Conservation (phyloP, 1,140 invertebrate genomes). For the Microplitis mediator region DNA sequence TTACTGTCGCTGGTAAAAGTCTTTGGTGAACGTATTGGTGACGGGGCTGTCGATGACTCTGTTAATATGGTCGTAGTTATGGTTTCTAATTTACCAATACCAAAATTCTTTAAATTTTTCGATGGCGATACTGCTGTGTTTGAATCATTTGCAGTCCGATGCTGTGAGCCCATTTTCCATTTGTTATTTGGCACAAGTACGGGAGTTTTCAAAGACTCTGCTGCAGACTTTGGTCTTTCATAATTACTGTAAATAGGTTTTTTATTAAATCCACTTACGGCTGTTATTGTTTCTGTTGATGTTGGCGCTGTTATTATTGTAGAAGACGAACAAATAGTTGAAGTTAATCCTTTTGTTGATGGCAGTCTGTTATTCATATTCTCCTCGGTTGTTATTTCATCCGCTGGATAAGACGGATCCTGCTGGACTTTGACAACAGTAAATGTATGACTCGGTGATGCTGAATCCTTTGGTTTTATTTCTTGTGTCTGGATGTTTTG, state of each 20-base stretch:
- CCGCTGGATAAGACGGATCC: background rate
- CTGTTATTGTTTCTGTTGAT: background rate
- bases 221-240: slow-evolving; percentile 41
- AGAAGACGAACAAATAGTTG: too few relatives aligned
- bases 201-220: slow-evolving; percentile 38
- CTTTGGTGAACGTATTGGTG: slow-evolving; percentile 58
- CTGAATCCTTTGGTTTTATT: slow-evolving; percentile 25
- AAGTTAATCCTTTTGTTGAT: slow-evolving; percentile 1
- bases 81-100: slow-evolving; percentile 8
- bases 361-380: slow-evolving; percentile 38
- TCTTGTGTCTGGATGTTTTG: slow-evolving; percentile 3
- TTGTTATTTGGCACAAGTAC: slow-evolving; percentile 41
- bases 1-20: slow-evolving; percentile 45
- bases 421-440: slow-evolving; percentile 20
- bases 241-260: slow-evolving; percentile 31
- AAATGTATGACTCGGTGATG: slow-evolving; percentile 33
- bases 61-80: slow-evolving; percentile 61
- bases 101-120: slow-evolving; percentile 15
- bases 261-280: slow-evolving; percentile 16
- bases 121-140: slow-evolving; percentile 24
- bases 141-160: slow-evolving; percentile 17
- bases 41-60: slow-evolving; percentile 66
- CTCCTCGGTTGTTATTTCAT: slow-evolving; percentile 28
- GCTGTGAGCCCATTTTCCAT: slow-evolving; percentile 45
- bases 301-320: background rate